Evolutionary conservation across 2,113 vertebrate species (phyloP), one percentile per base, ranked within the genome.

Genomic region (Pseudorhombus dupliciocellatus): DNA sequence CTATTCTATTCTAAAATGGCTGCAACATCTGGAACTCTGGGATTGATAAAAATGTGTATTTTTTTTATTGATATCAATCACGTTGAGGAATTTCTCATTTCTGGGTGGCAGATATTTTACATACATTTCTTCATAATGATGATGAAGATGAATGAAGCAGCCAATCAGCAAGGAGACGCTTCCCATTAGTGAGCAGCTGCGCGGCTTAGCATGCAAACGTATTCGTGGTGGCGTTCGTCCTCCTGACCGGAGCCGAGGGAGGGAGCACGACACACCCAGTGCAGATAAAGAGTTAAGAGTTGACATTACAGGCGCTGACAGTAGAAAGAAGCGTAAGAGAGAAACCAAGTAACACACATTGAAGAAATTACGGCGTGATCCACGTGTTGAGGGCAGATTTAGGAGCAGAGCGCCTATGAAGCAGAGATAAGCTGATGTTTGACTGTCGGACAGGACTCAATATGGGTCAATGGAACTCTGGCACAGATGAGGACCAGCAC

Each of bases 381-480:
- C 20, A 50, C 21, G 46, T n/a, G 46, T n/a, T 18, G 15, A 48
- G 44, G 46, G 46, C 18, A 5, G 46, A n/a, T 7, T 48, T 73
- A 18, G 42, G 42, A 18, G 1, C 42, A 4, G 42, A 16, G 68
- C 63, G 83, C 62, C 65, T 10, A 42, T 7, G 65, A 88, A 2
- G 2, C 31, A 34, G 31, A 34, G 31, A 34, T 2, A 10, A 34
- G 88, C 20, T 28, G 26, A 40, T 8, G 37, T 40, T 12, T 28
- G 26, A 28, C 37, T 40, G 37, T 6, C 8, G 37, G 37, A 40
- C 37, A 40, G 37, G 37, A 40, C 42, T 46, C 42, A 18, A 18
- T 46, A 1, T 92, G 84, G 87, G 89, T 92, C 88, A 91, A 68
- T 86, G 66, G 78, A 74, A 73, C 71, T n/a, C 70, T 73, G 86